These are phyloP conservation scores for Dissostichus mawsoni DNA, from an alignment of 2,113 vertebrate species.

Conservation along the genomic window DNA sequence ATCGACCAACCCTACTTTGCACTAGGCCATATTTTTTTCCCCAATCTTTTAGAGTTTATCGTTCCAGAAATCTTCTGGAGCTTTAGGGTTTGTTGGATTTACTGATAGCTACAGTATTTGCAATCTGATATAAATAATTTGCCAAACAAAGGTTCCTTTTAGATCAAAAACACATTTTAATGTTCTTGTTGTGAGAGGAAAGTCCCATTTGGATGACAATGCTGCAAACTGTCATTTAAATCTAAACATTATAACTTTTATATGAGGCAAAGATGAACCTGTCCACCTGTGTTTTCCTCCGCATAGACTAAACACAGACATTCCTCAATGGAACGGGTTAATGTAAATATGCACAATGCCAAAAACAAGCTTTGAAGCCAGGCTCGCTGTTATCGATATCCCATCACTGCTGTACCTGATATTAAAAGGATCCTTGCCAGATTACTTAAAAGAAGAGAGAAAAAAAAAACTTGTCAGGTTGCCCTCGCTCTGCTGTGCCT, in stretches of 20 bases:
- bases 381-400: constrained; percentile 59
- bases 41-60: background rate
- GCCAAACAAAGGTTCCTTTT: background rate
- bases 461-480: constrained; percentile 58
- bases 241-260: constrained; percentile 3
- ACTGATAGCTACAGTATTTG: background rate
- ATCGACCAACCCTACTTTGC: background rate
- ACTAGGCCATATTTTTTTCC: background rate
- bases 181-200: background rate
- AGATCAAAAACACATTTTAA: background rate
- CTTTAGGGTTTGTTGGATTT: background rate
- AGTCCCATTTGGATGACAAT: constrained; percentile 3
- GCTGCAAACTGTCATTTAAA: background rate
- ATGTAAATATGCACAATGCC: constrained; percentile 47
- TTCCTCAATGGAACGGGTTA: constrained; percentile 42
- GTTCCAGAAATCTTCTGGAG: background rate
- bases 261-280: background rate
- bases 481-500: constrained; percentile 59
- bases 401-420: constrained; percentile 61
- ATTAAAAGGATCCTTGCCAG: constrained; percentile 65
- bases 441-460: constrained; percentile 35
- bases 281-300: constrained; percentile 19
- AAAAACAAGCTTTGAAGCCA: constrained; percentile 57
- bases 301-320: constrained; percentile 52
- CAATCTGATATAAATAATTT: background rate